Conservation (phyloP, 2,888 invertebrate genomes). For the Calliopum simillimum region DNA sequence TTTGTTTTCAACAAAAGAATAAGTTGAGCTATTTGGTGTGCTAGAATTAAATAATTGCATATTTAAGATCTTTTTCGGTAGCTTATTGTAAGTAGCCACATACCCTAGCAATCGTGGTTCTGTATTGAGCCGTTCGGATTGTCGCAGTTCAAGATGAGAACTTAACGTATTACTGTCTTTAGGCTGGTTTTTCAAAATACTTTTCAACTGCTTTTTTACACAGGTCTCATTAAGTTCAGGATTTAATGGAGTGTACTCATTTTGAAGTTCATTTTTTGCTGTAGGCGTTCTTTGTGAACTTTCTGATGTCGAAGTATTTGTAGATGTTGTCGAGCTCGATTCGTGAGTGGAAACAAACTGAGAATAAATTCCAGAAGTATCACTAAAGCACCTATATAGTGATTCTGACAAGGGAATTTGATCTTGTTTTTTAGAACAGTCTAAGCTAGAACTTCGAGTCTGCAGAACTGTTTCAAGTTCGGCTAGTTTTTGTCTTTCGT, state of each 20-base stretch:
- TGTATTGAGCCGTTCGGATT: constrained; percentile 78
- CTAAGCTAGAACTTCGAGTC: constrained; percentile 83
- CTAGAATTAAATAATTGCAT: constrained; percentile 88
- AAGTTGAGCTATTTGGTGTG: constrained; percentile 73
- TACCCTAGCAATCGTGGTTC: constrained; percentile 90
- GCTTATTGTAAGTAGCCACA: constrained; percentile 87
- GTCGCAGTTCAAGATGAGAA: constrained; percentile 58
- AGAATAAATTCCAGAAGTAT: constrained; percentile 78
- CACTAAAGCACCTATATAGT: constrained; percentile 82
- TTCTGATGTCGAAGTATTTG: constrained; percentile 56
- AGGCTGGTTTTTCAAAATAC: constrained; percentile 85
- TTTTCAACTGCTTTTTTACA: constrained; percentile 84
- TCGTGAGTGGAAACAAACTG: constrained; percentile 66
- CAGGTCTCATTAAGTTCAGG: constrained; percentile 85
- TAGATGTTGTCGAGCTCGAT: constrained; percentile 68
- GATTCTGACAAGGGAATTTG: constrained; percentile 69
- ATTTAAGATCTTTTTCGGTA: no score
- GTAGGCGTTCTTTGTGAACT: constrained; percentile 46
- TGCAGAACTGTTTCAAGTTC: constrained; percentile 83
- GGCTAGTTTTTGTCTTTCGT: constrained; percentile 87
- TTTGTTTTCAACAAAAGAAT: background rate
- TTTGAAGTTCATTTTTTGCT: constrained; percentile 47
- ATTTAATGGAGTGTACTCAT: constrained; percentile 67
- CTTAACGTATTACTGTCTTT: constrained; percentile 63
- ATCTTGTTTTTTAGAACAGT: constrained; percentile 75